Conservation (phyloP, 2,888 invertebrate species). For the Tridacna crocea region DNA sequence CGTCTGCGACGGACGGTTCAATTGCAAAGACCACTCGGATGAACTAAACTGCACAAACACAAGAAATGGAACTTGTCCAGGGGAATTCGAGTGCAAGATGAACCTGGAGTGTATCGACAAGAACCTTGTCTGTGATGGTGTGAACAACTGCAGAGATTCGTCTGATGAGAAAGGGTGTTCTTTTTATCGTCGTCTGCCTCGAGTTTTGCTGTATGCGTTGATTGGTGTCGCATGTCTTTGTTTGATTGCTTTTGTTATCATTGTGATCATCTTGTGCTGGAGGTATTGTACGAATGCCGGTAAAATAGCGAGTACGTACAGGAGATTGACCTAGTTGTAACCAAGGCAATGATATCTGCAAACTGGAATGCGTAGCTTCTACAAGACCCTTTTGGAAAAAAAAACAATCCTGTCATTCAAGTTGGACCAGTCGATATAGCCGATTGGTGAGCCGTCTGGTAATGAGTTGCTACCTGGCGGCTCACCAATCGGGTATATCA, state of each 20-base stretch:
- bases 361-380: too few relatives aligned
- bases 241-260: slow-evolving; percentile 31
- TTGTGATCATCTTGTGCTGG: slow-evolving; percentile 41
- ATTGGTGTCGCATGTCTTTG: slow-evolving; percentile 24
- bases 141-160: slow-evolving; percentile 29
- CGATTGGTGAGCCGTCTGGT: too few relatives aligned
- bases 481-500: too few relatives aligned
- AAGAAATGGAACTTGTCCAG: slow-evolving; percentile 23
- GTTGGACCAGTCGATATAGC: too few relatives aligned
- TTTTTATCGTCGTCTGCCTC: not conserved
- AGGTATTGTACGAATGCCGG: slow-evolving; percentile 29
- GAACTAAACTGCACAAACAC: slow-evolving; percentile 33
- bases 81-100: slow-evolving; percentile 32
- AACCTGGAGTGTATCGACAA: slow-evolving; percentile 41
- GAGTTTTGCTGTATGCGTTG: slow-evolving; percentile 28
- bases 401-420: too few relatives aligned
- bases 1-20: slow-evolving; percentile 41
- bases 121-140: slow-evolving; percentile 43
- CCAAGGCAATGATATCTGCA: too few relatives aligned
- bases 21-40: slow-evolving; percentile 44
- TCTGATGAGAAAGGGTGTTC: slow-evolving; percentile 40
- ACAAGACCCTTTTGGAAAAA: too few relatives aligned
- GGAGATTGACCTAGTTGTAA: slow-evolving; percentile 5
- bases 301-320: slow-evolving; percentile 19
- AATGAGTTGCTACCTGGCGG: too few relatives aligned